Conservation (phyloP, 2,888 invertebrate species). For the Troilus luridus region DNA sequence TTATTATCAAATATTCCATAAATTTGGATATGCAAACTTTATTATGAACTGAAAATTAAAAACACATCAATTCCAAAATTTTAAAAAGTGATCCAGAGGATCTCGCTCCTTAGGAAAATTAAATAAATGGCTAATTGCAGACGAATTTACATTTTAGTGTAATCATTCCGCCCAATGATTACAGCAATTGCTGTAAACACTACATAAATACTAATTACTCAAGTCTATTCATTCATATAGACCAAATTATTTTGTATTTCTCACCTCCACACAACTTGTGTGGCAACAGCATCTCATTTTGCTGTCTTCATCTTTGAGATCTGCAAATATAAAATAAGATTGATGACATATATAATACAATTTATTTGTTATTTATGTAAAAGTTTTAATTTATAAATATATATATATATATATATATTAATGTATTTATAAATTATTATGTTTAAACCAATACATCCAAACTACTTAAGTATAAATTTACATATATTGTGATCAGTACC, state of each 20-base stretch:
- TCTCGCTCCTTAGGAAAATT: too few species aligned
- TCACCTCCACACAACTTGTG: constrained; percentile 54
- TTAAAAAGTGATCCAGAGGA: too few species aligned
- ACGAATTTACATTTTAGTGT: too few species aligned
- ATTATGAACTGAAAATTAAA: too few species aligned
- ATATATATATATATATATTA: neutral
- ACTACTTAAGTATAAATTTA: neutral
- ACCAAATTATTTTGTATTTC: neutral
- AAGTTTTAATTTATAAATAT: neutral
- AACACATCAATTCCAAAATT: too few species aligned
- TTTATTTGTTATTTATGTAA: neutral
- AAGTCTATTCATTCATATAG: neutral
- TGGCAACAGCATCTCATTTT: constrained; percentile 61
- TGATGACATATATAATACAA: neutral
- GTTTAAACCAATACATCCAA: neutral
- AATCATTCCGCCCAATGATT: too few species aligned
- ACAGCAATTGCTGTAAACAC: too few species aligned
- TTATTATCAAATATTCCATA: too few species aligned
- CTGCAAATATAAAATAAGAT: neutral
- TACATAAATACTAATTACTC: too few species aligned
- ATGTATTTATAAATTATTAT: too few species aligned
- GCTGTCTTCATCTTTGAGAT: constrained; percentile 42
- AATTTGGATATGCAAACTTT: too few species aligned
- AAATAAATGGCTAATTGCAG: too few species aligned
- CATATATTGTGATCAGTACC: neutral